Base-by-base conservation (phyloP, 1,140 invertebrate species). In the Eriosoma lanigerum region DNA sequence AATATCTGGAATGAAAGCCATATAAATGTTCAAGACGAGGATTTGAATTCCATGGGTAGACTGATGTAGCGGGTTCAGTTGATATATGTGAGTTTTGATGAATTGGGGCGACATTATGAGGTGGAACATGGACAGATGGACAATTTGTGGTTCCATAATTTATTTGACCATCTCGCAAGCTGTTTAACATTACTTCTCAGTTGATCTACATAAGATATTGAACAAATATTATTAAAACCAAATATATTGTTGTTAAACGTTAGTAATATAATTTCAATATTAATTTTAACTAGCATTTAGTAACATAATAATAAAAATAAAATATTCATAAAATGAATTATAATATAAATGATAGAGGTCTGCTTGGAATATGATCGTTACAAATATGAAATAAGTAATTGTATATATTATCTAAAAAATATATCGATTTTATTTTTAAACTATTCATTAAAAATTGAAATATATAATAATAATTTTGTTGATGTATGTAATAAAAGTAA, bases 1-100 rank as follows among this genome's bases (percentile, higher is more conserved):
- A 78, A 62, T 62, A 78, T 78, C 75, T 78, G 21, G 75, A 60
- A 60, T 78, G 75, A 78, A 78, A 78, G 75, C 75, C 75, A 17
- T 78, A 78, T 17, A 78, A 78, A 19, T 78, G 75, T 60, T 78
- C 75, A 46, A 78, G 38, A 26, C 75, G 75, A 8, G 32, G 56
- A 26, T 78, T 60, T 48, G 75, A 26, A 78, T 46, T 78, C 75
- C 75, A 78, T 1, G 58, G 54, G 44, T 78, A 58, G 2, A 60
- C 54, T 19, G 75, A 32, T 46, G 75, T 24, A 46, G 54, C 9
- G 17, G 75, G 21, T 48, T 78, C 75, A 9, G 75, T 62, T 24
- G 75, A 46, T 12, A 78, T 26, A 26, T 26, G 75, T 24, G 73
- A 60, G 44, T 78, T 78, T 60, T 78, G 75, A 48, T 78, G 75